Evolutionary conservation across 2,113 vertebrate species (phyloP), one percentile per base, ranked within the genome.

Genomic region (Neolamprologus caudopunctatus): DNA sequence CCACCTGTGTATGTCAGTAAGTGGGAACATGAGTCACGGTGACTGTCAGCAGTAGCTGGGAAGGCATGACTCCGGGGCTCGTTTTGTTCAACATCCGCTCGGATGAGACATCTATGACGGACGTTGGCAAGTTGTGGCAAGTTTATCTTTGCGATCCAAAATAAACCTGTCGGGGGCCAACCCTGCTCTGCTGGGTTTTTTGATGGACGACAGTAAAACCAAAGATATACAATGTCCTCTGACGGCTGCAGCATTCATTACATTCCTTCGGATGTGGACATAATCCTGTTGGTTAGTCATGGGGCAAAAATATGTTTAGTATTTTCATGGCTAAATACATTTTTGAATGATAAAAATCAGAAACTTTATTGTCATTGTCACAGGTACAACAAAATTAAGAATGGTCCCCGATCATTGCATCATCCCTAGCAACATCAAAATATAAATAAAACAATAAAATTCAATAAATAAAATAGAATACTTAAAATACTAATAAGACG

Each of bases 191-290:
- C 3, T 26, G n/a, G 21, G 5, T 16, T 73, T 73, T 16, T 16
- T 28, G 42, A 8, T 28, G 6, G 42, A 19, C 0, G 1, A 45
- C 3, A 11, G 4, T 28, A 8, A 47, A 17, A 28, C 0, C 14
- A 75, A 28, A 47, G 9, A 0, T 24, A 0, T 6, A 45, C 66
- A 10, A 16, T 3, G 16, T 19, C 71, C 24, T 26, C 1, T 16
- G 71, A 42, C 3, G 2, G 24, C 71, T 28, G 42, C 14, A 47
- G 40, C 24, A 28, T 5, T 75, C 40, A 11, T 75, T 28, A 28
- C 42, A 75, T 47, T 47, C 71, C 71, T 75, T 47, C 3, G 9
- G 16, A 47, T 28, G 8, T 47, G 42, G 16, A 31, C 21, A 1
- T 17, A 17, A 19, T 28, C 16, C 42, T 47, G 14, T 75, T 75